phyloP scores from a whole-genome alignment of 2,888 invertebrate species.

The Liopterus haemorrhoidalis region DNA sequence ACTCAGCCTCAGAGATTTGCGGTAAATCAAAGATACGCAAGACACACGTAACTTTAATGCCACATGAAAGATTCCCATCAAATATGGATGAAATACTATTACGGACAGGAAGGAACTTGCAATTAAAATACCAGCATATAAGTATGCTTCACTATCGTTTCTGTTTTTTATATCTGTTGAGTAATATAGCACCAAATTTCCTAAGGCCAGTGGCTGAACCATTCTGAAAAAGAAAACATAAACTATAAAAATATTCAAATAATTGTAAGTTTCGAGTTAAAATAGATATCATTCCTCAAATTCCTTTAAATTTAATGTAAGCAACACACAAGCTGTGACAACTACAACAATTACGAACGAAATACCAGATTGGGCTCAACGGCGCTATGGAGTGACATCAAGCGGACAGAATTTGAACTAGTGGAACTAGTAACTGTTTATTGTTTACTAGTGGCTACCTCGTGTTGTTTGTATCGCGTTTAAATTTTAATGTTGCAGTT shows the following conservation, averaged over 20 bases:
- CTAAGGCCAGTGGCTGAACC: conserved; percentile 17
- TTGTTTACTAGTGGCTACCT: too few species aligned
- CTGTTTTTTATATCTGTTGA: conserved; percentile 8
- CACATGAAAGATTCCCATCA: conserved; percentile 78
- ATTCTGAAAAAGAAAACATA: conserved; percentile 4
- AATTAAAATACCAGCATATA: conserved; percentile 71
- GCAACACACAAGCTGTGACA: too few species aligned
- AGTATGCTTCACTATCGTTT: conserved; percentile 56
- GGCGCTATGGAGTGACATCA: too few species aligned
- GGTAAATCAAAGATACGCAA: conserved; percentile 77
- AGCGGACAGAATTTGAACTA: too few species aligned
- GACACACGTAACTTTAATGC: conserved; percentile 83
- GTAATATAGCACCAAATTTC: conserved; percentile 17
- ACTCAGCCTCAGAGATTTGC: conserved; percentile 56
- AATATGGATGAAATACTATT: conserved; percentile 83
- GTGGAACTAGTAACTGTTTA: too few species aligned
- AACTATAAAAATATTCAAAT: background rate
- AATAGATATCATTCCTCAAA: too few species aligned
- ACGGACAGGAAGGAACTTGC: conserved; percentile 69
- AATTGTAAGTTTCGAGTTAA: too few species aligned
- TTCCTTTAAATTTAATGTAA: too few species aligned
- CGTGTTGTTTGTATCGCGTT: too few species aligned
- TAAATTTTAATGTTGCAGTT: too few species aligned
- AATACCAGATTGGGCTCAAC: too few species aligned
- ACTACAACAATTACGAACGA: too few species aligned